These are phyloP conservation scores for Staurois parvus DNA, from an alignment of 2,797 vertebrate species.

Conservation along the genomic window DNA sequence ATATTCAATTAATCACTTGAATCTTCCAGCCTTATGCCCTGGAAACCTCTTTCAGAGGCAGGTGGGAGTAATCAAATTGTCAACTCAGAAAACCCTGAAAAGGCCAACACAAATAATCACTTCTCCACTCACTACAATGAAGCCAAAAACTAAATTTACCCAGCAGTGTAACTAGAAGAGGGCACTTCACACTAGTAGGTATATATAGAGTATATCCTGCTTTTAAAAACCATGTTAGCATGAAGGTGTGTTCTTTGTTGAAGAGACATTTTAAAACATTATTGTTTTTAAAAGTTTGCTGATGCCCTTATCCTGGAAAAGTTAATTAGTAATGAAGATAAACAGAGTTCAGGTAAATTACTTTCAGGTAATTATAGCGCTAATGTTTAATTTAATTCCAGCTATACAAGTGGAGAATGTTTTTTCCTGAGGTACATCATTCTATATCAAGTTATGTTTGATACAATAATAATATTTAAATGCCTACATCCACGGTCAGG, in stretches of 20 bases:
- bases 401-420: not conserved
- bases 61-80: too few species aligned
- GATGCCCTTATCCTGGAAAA: not conserved
- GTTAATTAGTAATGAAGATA: conserved; percentile 19
- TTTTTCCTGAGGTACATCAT: conserved; percentile 41
- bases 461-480: conserved; percentile 38
- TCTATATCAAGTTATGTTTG: conserved; percentile 33
- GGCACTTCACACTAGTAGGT: too few species aligned
- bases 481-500: conserved; percentile 33
- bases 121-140: too few species aligned
- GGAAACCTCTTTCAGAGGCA: too few species aligned
- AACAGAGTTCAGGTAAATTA: conserved; percentile 11
- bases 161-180: too few species aligned
- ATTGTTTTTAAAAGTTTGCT: not conserved
- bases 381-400: conserved; percentile 36
- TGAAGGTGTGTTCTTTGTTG: not conserved
- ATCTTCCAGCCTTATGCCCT: too few species aligned
- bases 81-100: too few species aligned
- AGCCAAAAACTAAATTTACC: too few species aligned
- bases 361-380: conserved; percentile 4
- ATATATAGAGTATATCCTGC: not conserved
- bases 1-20: too few species aligned
- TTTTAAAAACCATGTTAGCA: not conserved
- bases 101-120: too few species aligned
- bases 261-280: not conserved